Evolutionary conservation across 2,888 invertebrate species (phyloP), one percentile per base, ranked within the genome.

Genomic region (Scaeva pyrastri): DNA sequence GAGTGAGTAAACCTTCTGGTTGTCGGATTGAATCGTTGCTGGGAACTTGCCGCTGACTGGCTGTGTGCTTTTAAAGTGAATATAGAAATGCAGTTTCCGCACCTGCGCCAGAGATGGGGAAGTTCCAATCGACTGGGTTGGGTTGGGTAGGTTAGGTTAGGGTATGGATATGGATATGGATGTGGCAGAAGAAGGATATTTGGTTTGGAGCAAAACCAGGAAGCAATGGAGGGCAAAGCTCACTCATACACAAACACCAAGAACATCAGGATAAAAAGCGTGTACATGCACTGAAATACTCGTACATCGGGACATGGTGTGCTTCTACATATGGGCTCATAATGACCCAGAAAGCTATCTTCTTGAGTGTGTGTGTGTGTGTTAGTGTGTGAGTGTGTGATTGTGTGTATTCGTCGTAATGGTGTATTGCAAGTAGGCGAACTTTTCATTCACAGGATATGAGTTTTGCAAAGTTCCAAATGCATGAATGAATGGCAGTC

Each of bases 311-410:
- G 36, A 14, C n/a, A n/a, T 43, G 26, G 26, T 58, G 26, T 58
- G 36, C 52, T 5, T 8, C 14, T 26, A 43, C 52, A 1, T 8
- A 11, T 26, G 21, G 6, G 6, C 48, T 70, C 52, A 72, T 70
- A 74, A 74, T 86, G 86, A 86, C 86, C 86, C 71, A 86, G 86
- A 86, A 86, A 86, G 81, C 70, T 74, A 74, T 75, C 62, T 31
- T 31, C 5, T 48, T 60, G 71, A 50, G 23, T 62, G 55, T 75
- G n/a, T 14, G 1, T 26, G 23, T 52, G 23, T 50, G 21, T n/a
- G n/a, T n/a, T 10, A 12, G 12, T 2, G 14, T 41, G n/a, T 31
- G 31, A 2, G 31, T 7, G 31, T 1, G 6, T 4, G 21, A 12
- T 2, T 48, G 56, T 8, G 39, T 66, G 31, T 66, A n/a, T 68